A percentile compares a stretch with the other conserved stretches of the same genome.
Conservation (phyloP, 2,113 vertebrate genomes). For the Esox niger region DNA sequence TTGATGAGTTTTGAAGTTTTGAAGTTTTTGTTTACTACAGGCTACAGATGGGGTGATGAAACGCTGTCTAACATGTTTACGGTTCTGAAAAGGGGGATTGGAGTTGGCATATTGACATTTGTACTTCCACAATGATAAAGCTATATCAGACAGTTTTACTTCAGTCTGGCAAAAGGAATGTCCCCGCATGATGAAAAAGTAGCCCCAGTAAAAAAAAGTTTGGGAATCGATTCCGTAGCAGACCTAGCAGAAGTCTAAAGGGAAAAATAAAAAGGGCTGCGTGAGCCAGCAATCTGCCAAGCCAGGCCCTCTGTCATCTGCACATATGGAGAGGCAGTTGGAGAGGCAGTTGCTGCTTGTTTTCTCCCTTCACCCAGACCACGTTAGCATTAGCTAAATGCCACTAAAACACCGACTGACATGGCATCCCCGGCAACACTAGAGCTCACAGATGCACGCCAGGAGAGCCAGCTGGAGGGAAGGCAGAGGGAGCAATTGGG, state of each 20-base stretch:
- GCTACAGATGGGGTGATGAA: too few relatives aligned
- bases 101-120: too few relatives aligned
- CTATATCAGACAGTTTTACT: too few relatives aligned
- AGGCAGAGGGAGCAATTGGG: not conserved
- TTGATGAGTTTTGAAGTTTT: too few relatives aligned
- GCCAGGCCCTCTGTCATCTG: constrained; percentile 15
- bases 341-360: constrained; percentile 34
- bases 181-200: too few relatives aligned
- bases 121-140: too few relatives aligned
- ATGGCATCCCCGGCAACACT: constrained; percentile 25
- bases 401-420: constrained; percentile 48
- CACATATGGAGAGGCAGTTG: constrained; percentile 47
- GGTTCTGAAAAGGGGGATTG: too few relatives aligned
- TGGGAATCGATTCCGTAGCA: too few relatives aligned
- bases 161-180: too few relatives aligned
- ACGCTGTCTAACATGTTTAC: too few relatives aligned
- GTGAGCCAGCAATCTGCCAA: constrained; percentile 4
- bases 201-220: too few relatives aligned
- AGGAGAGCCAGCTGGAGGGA: constrained; percentile 42
- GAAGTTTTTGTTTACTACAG: too few relatives aligned
- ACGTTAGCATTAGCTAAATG: constrained; percentile 42
- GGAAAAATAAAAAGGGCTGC: not conserved
- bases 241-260: not conserved
- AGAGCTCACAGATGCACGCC: constrained; percentile 34
- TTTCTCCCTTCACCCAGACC: constrained; percentile 25